Evolutionary conservation across 2,113 vertebrate genomes (phyloP), one percentile per base, ranked within the genome.

Genomic region (Hippocampus mohnikei): DNA sequence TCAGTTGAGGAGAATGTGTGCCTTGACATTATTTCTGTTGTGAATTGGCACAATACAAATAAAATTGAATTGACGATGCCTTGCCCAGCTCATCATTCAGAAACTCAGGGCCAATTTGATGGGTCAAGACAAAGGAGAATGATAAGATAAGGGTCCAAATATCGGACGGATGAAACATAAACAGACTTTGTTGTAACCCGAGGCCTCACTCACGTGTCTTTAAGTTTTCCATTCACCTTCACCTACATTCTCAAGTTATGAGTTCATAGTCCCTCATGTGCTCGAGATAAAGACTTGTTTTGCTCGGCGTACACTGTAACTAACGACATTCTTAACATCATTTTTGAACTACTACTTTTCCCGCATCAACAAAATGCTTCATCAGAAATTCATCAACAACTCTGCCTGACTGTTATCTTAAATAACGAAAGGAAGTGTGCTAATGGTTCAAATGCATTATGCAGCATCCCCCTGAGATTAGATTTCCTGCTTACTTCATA

Each of bases 401-500:
- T 6, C 55, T 58, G 55, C 55, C 21, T 53, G 7, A 18, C 21
- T 73, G 44, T 81, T 77, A 55, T 73, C 70, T 73, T 82, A 65
- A 81, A 60, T 56, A 73, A 63, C 27, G 59, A 67, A n/a, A 29
- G 69, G 46, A 69, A 75, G 72, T 58, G 70, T 52, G 20, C 74
- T 67, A 64, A 27, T 78, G 62, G 68, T 41, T 79, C 70, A 25
- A 29, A 66, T 29, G 75, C 66, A 79, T 46, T 59, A 48, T 56
- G 72, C 29, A 53, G 21, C 5, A 42, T 40, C 29, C 53, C 48
- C 67, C 33, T 6, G 70, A 77, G 69, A 71, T 56, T 55, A 66
- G 75, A 75, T 64, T 74, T 70, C 69, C 64, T 16, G 48, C 40
- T 84, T 83, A 85, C 85, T 72, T 86, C 72, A 53, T 68, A 66